Percentiles rank a stretch among this genome's conserved stretches.
Evolutionary conservation across 2,797 vertebrate species (phyloP).

Genomic region (Coranthus polyacanthus): DNA sequence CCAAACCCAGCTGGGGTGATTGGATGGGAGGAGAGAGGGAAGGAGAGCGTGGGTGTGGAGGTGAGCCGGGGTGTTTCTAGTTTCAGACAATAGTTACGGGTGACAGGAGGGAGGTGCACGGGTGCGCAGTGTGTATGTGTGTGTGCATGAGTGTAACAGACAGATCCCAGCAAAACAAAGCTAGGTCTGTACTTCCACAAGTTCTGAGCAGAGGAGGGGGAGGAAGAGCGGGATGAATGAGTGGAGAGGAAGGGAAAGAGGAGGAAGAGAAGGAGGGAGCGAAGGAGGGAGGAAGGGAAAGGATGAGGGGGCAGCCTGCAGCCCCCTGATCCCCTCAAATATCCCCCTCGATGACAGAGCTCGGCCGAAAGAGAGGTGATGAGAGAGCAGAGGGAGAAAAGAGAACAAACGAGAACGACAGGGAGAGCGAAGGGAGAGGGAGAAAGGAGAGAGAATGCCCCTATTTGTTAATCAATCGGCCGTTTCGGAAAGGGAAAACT

Average conservation of each 20-base stretch:
- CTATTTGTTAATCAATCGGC: constrained; percentile 90
- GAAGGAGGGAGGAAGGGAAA: constrained; percentile 50
- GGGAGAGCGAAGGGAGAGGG: constrained; percentile 79
- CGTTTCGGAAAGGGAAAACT: constrained; percentile 88
- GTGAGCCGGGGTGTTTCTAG: constrained; percentile 82
- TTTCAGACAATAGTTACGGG: constrained; percentile 87
- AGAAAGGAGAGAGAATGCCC: constrained; percentile 84
- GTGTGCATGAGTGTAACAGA: constrained; percentile 69
- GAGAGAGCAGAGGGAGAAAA: constrained; percentile 75
- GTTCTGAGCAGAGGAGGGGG: constrained; percentile 78
- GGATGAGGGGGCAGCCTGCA: constrained; percentile 74
- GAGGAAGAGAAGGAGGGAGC: constrained; percentile 38
- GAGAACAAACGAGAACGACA: constrained; percentile 75
- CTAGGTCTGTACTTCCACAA: constrained; percentile 90
- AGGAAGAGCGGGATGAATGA: constrained; percentile 62
- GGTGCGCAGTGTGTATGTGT: constrained; percentile 60
- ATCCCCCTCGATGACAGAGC: constrained; percentile 93
- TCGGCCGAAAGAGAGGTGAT: constrained; percentile 87
- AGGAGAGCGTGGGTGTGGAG: constrained; percentile 68
- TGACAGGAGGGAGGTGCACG: constrained; percentile 72
- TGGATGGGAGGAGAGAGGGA: constrained; percentile 79
- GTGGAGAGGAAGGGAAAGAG: constrained; percentile 58
- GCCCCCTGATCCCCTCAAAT: constrained; percentile 91
- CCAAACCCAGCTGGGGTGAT: constrained; percentile 83
- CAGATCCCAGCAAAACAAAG: constrained; percentile 90